Base-by-base conservation (phyloP, 2,797 vertebrate species). In the Heliangelus exortis region DNA sequence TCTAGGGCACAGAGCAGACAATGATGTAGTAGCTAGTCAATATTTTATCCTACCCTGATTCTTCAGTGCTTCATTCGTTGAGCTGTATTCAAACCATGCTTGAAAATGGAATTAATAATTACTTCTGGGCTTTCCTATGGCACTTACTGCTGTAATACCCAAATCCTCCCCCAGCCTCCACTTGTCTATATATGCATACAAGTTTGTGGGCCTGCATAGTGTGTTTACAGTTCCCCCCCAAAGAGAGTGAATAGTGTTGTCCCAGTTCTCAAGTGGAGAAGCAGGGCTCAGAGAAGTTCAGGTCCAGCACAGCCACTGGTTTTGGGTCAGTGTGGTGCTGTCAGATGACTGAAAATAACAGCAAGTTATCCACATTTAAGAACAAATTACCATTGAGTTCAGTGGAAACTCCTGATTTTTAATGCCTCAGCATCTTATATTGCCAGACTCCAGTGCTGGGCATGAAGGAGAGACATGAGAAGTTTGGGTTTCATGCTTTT, bases 21-120 rank as follows among this genome's bases (percentile, higher is more conserved):
- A 79, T 86, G 92, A 83, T 68, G 72, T 74, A 97, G 77, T 53
- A 77, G 61, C 90, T 90, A 94, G 92, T 96, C 95, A 96, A 92
- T 95, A 96, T 96, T 97, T 93, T 90, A 84, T 96, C 90, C 89
- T 91, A 77, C 50, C 63, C 85, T 95, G 87, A 61, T 96, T 95
- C 85, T 91, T 95, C 91, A 1, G n/a, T 39, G 36, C 91, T 92
- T 82, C 50, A 0, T 96, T 91, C 88, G 83, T 69, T 71, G 74
- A 91, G 88, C 90, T 85, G 51, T 81, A 82, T 84, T 94, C 91
- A 94, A 84, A 68, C 74, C 0, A 0, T 79, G 62, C 92, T 88
- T 84, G 76, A 90, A 87, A 68, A 88, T 87, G 82, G 76, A 91
- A 94, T 95, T 95, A 95, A 92, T 87, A 94, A 94, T 93, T 93